Conservation (phyloP, 2,888 invertebrate species). For the Stomorhina lunata region DNA sequence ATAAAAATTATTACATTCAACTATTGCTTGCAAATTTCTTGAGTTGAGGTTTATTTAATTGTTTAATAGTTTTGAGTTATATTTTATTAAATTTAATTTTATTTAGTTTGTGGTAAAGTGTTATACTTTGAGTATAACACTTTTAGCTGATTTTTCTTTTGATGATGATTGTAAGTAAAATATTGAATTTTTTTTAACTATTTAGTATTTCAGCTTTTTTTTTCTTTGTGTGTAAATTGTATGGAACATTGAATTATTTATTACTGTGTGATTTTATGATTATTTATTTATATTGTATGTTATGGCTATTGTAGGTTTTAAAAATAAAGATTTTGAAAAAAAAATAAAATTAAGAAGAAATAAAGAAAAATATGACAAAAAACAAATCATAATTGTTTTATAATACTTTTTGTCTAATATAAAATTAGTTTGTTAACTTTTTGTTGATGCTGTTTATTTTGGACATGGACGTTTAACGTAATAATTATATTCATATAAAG, state of each 20-base stretch:
- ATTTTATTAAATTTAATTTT: not conserved
- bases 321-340: not conserved
- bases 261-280: slow-evolving; percentile 25
- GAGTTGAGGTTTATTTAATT: slow-evolving; percentile 12
- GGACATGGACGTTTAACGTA: slow-evolving; percentile 61
- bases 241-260: slow-evolving; percentile 61
- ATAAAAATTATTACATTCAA: slow-evolving; percentile 25
- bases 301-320: slow-evolving; percentile 39
- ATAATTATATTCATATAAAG: slow-evolving; percentile 19
- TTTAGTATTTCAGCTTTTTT: slow-evolving; percentile 37
- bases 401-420: slow-evolving; percentile 30
- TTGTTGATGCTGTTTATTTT: slow-evolving; percentile 30
- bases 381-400: slow-evolving; percentile 8
- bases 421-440: slow-evolving; percentile 50
- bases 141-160: too few relatives aligned
- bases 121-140: slow-evolving; percentile 57
- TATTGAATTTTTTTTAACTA: slow-evolving; percentile 31
- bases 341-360: slow-evolving; percentile 2
- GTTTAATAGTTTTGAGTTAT: slow-evolving; percentile 16
- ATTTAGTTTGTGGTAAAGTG: slow-evolving; percentile 39
- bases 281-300: too few relatives aligned
- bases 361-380: slow-evolving; percentile 1
- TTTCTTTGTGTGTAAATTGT: too few relatives aligned
- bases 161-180: slow-evolving; percentile 24
- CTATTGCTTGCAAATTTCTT: slow-evolving; percentile 51